Conservation (phyloP, 2,888 invertebrate species). For the Acronicta leporina region DNA sequence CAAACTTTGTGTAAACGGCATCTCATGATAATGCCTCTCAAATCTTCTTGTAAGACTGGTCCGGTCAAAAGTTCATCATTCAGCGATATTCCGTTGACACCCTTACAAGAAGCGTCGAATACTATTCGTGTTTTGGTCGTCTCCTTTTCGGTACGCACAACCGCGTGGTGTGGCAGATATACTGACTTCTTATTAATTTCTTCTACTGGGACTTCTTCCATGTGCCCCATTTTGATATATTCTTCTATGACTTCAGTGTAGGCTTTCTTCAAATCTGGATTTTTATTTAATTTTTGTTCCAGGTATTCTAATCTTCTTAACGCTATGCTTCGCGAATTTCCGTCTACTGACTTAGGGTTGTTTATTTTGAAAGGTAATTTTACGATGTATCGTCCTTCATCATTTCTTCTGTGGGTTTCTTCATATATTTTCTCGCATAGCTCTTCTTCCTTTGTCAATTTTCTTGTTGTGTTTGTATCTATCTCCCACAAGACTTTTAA, state of each 20-base stretch:
- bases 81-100: conserved; percentile 28
- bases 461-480: background rate
- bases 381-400: conserved; percentile 6
- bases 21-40: conserved; percentile 50
- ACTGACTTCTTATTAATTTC: conserved; percentile 5
- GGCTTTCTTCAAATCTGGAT: conserved; percentile 1
- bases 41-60: conserved; percentile 43
- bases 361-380: background rate
- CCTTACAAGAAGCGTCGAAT: conserved; percentile 8
- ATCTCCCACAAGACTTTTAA: conserved; percentile 8
- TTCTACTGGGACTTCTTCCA: conserved; percentile 6
- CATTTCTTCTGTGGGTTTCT: background rate
- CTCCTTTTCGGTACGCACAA: background rate
- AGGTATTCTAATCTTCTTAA: conserved; percentile 1
- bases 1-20: conserved; percentile 50
- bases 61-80: conserved; percentile 52
- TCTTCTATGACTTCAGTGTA: conserved; percentile 9
- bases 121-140: conserved; percentile 5
- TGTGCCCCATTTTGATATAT: conserved; percentile 6
- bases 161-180: conserved; percentile 11
- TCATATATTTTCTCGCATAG: conserved; percentile 3
- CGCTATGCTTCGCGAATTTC: conserved; percentile 1
- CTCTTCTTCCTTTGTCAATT: conserved; percentile 1
- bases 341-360: conserved; percentile 1
- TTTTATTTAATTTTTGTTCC: conserved; percentile 9